Conservation (phyloP, 1,140 invertebrate genomes). For the Apocrypta bakeri region DNA sequence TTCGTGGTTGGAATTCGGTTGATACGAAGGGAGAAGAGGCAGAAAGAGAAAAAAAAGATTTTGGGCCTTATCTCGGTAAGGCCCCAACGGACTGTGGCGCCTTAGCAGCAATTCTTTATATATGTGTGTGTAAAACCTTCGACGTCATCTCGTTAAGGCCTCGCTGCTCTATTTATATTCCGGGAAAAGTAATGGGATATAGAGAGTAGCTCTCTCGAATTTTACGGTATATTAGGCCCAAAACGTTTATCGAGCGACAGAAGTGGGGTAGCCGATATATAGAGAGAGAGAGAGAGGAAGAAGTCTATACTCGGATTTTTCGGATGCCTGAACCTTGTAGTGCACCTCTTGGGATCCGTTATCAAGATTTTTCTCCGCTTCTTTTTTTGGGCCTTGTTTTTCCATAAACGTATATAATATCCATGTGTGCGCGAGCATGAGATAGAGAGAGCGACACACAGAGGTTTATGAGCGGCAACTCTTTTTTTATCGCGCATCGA, state of each 20-base stretch:
- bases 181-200: conserved; percentile 7
- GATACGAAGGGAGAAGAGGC: background rate
- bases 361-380: conserved; percentile 22
- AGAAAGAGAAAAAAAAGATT: background rate
- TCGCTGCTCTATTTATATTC: conserved; percentile 1
- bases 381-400: background rate
- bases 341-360: background rate
- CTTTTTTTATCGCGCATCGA: conserved; percentile 22
- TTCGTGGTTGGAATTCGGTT: background rate
- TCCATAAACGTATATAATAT: background rate
- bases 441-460: background rate
- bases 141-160: conserved; percentile 1
- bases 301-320: conserved; percentile 27
- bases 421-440: background rate
- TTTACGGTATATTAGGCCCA: conserved; percentile 26
- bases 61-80: background rate
- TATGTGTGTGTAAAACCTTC: too few relatives aligned
- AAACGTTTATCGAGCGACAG: conserved; percentile 29
- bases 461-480: background rate
- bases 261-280: conserved; percentile 44
- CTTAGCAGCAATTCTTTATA: background rate
- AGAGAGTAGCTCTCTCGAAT: conserved; percentile 4
- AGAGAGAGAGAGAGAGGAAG: background rate
- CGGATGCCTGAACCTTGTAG: conserved; percentile 33
- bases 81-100: conserved; percentile 10